These are phyloP conservation scores for Atractosteus spatula DNA, from an alignment of 2,113 vertebrate genomes.

Conservation along the genomic window DNA sequence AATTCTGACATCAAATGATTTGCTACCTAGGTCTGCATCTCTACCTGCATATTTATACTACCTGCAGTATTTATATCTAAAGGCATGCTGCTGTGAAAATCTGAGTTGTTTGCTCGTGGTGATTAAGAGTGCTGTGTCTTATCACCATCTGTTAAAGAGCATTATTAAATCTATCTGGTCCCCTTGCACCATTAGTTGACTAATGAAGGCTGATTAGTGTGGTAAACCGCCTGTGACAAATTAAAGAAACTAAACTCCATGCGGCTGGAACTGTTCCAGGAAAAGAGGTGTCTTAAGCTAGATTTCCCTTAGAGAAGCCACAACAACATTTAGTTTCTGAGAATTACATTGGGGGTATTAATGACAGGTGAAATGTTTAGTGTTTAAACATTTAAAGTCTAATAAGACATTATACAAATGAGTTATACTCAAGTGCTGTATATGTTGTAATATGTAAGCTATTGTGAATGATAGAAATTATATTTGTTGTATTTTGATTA, in stretches of 20 bases:
- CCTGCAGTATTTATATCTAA: background rate
- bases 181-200: conserved; percentile 22
- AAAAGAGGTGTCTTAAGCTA: background rate
- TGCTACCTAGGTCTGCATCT: no score
- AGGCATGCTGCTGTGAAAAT: background rate
- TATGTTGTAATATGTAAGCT: no score
- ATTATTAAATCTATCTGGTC: conserved; percentile 1
- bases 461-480: no score
- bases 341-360: background rate
- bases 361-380: background rate
- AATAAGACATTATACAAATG: no score
- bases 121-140: background rate
- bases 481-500: no score
- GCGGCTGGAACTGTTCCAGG: background rate
- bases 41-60: no score
- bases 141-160: conserved; percentile 29
- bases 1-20: no score
- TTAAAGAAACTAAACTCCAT: conserved; percentile 1
- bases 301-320: background rate
- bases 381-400: no score
- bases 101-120: background rate
- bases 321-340: background rate
- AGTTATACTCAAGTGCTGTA: no score
- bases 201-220: conserved; percentile 27
- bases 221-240: conserved; percentile 32